Percentiles rank a stretch among this genome's conserved stretches.
Evolutionary conservation across 2,888 invertebrate species (phyloP).

Genomic region (Drosophila prostipennis): DNA sequence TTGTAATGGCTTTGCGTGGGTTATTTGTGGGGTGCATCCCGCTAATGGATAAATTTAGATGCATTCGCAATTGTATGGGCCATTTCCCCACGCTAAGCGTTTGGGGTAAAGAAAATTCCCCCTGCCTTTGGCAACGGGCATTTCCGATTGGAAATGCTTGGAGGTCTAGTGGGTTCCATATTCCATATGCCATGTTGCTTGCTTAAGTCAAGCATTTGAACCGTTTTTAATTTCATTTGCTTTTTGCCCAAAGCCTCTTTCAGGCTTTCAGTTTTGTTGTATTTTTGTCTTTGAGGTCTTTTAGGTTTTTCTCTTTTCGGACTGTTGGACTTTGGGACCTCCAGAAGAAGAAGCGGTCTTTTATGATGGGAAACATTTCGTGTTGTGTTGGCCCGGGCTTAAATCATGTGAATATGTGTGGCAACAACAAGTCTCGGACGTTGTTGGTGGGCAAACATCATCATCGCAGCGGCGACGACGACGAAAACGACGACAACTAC

Average conservation of each 20-base stretch:
- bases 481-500: constrained; percentile 7
- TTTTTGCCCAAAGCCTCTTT: constrained; percentile 58
- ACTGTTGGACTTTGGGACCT: not conserved
- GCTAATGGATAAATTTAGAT: constrained; percentile 24
- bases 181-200: constrained; percentile 46
- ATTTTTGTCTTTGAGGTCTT: constrained; percentile 22
- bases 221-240: constrained; percentile 77
- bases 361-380: constrained; percentile 76
- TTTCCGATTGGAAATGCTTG: constrained; percentile 11
- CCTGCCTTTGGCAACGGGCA: constrained; percentile 4
- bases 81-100: constrained; percentile 12
- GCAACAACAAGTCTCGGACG: constrained; percentile 69
- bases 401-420: constrained; percentile 74
- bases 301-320: constrained; percentile 48
- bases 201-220: constrained; percentile 70
- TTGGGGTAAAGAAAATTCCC: constrained; percentile 24
- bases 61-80: constrained; percentile 15
- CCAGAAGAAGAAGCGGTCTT: constrained; percentile 45
- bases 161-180: constrained; percentile 27
- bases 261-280: constrained; percentile 5
- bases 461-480: constrained; percentile 19
- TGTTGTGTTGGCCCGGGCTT: constrained; percentile 54
- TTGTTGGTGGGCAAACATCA: constrained; percentile 73
- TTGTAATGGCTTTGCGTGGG: constrained; percentile 1
- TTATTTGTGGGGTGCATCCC: not conserved